Conservation (phyloP, 2,797 vertebrate genomes). For the Lemur catta region DNA sequence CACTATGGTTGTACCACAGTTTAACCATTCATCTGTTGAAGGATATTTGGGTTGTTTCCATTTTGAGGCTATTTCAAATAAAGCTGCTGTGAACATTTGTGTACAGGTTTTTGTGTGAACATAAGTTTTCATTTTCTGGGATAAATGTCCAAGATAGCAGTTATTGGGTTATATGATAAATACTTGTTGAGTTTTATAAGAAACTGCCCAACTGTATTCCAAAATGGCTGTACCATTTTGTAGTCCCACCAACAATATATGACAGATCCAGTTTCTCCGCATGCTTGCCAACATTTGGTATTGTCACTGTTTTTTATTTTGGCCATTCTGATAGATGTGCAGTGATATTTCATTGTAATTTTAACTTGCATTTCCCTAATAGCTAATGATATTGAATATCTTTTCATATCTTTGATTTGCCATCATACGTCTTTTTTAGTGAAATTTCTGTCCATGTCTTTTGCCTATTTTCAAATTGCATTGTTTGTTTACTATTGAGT, state of each 20-base stretch:
- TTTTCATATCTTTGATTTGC: background rate
- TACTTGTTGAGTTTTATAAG: constrained; percentile 19
- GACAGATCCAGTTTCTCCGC: background rate
- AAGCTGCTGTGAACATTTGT: background rate
- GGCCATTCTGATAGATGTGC: background rate
- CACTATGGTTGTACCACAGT: background rate
- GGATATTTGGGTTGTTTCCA: background rate
- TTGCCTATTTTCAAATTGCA: background rate
- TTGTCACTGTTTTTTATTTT: background rate
- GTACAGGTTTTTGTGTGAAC: background rate
- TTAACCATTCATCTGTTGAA: background rate
- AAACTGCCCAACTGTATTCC: constrained; percentile 13
- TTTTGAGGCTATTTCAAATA: background rate
- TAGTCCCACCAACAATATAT: background rate
- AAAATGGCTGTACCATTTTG: background rate
- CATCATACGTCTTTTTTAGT: background rate
- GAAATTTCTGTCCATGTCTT: background rate
- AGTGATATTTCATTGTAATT: background rate
- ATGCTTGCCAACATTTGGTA: background rate
- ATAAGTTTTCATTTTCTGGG: background rate
- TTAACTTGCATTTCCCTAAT: background rate
- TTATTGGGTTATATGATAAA: background rate
- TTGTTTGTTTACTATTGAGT: background rate
- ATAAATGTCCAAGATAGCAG: background rate
- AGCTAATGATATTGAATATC: background rate